phyloP scores from a whole-genome alignment of 23 tunicate species.

The Ascidia mentula region DNA sequence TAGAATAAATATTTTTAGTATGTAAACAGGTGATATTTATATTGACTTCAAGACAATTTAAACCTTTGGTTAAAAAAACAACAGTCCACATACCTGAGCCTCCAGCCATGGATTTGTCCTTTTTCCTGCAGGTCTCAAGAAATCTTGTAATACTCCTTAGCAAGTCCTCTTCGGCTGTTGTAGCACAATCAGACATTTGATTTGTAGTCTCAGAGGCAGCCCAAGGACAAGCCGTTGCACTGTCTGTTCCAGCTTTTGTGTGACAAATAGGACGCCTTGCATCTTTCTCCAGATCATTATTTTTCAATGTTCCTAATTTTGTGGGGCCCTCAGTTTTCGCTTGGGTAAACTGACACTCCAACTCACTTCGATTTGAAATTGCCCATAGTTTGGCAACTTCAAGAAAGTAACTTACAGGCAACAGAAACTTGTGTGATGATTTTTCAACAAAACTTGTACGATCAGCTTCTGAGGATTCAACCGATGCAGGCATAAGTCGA shows the following conservation, averaged over 20 bases:
- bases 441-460: conserved; percentile 94
- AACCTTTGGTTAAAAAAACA: not conserved
- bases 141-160: conserved; percentile 54
- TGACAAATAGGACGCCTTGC: conserved; percentile 48
- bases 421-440: conserved; percentile 66
- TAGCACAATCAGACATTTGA: not conserved
- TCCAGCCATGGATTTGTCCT: conserved; percentile 25
- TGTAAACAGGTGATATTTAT: not conserved
- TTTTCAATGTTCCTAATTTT: conserved; percentile 8
- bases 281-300: not conserved
- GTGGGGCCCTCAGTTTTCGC: conserved; percentile 45
- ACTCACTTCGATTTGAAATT: conserved; percentile 85
- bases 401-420: conserved; percentile 71
- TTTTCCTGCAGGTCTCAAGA: conserved; percentile 44
- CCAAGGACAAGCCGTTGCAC: not conserved
- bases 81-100: not conserved
- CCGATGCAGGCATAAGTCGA: conserved; percentile 87
- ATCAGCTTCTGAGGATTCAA: conserved; percentile 70
- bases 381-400: conserved; percentile 91
- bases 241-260: conserved; percentile 20
- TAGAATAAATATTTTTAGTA: too few relatives aligned
- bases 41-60: not conserved
- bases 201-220: not conserved
- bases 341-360: conserved; percentile 80
- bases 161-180: conserved; percentile 51